Base-by-base conservation (phyloP, 2,888 invertebrate species). In the Odontocolon sp. region DNA sequence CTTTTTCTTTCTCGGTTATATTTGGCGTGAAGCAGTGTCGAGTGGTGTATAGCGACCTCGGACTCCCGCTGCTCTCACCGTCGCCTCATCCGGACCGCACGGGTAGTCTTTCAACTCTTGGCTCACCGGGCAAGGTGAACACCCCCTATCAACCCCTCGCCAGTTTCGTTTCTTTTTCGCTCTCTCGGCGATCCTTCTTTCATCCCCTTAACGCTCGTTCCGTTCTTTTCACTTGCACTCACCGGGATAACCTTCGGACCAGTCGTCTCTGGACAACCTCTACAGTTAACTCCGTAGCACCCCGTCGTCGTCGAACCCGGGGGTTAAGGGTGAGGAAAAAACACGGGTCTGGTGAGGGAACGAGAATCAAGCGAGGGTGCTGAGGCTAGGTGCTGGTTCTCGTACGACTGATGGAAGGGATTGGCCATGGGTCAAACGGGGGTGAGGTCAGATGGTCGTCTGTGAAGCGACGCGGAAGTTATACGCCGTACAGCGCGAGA, bases 381-480 rank as follows among this genome's bases (percentile, higher is more conserved):
- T 79, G 78, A n/a, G n/a, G n/a, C n/a, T n/a, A n/a, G n/a, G n/a
- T n/a, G n/a, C n/a, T n/a, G n/a, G n/a, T n/a, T n/a, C n/a, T n/a
- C n/a, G n/a, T n/a, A n/a, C 78, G 77, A 71, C 77, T 18, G n/a
- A 2, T 42, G 45, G 71, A 54, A 80, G 81, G 79, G 81, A 82
- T 81, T 81, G 79, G 80, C 78, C 80, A 79, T 75, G 82, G 83
- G 77, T 85, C 81, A 78, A 78, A 77, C 80, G 78, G 73, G 79
- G 38, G 21, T 54, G 28, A 50, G 50, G 38, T 57, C 28, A 38
- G 73, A 81, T 84, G 82, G 81, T 80, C 78, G 80, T 70, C 38
- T 47, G 79, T 61, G 82, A 83, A 84, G 68, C 83, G 85, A 79
- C 81, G 84, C 83, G 82, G 83, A 85, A 84, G 83, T n/a, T 84